A percentile compares a stretch with the other conserved stretches of the same genome.
Evolutionary conservation across 2,113 vertebrate genomes (phyloP).

Genomic region (Sakesphorus luctuosus): DNA sequence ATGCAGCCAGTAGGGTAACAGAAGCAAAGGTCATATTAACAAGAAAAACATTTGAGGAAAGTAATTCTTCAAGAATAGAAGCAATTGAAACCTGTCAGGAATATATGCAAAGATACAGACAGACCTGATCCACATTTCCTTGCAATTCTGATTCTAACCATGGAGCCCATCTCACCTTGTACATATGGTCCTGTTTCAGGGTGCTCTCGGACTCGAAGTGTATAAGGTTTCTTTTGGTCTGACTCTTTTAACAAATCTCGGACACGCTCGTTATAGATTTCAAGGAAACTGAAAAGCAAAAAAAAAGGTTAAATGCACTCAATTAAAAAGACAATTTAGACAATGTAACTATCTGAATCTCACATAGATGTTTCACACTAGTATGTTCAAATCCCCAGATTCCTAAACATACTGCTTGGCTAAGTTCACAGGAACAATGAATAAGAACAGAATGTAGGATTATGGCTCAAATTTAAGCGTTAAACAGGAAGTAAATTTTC

Average conservation of each 20-base stretch:
- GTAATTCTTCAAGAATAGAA: neutral
- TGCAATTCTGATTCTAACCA: neutral
- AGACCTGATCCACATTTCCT: neutral
- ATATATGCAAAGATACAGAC: neutral
- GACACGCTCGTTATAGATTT: conserved; percentile 98
- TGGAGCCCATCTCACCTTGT: conserved; percentile 81
- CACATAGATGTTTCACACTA: neutral
- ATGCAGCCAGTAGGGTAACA: neutral
- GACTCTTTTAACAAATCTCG: conserved; percentile 86
- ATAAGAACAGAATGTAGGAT: neutral
- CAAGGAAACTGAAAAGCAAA: conserved; percentile 84
- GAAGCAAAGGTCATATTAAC: neutral
- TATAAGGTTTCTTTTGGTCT: conserved; percentile 84
- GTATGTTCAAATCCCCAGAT: neutral
- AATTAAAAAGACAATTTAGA: neutral
- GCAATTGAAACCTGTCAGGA: neutral
- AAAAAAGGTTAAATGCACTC: neutral
- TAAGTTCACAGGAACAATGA: neutral
- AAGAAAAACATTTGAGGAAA: neutral
- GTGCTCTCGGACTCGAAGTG: conserved; percentile 71
- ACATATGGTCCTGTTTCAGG: conserved; percentile 95
- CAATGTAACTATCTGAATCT: neutral
- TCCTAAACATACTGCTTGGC: neutral
- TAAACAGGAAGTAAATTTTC: neutral
- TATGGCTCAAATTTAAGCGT: neutral